A percentile compares a stretch with the other conserved stretches of the same genome.
These are phyloP conservation scores for Parnassius mnemosyne DNA, from an alignment of 2,888 invertebrate species.

Conservation along the genomic window DNA sequence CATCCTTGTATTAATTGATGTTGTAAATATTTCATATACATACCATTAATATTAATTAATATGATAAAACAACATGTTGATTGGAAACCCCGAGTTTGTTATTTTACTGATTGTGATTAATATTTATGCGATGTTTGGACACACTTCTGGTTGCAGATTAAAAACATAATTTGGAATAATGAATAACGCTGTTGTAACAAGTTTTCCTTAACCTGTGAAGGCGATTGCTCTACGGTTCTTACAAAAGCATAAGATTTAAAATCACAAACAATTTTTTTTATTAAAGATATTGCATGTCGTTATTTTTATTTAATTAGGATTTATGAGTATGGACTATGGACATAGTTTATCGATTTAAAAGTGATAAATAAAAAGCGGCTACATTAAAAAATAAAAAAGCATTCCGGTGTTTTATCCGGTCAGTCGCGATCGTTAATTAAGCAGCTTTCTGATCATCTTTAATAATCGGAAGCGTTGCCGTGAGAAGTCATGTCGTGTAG, in stretches of 20 bases:
- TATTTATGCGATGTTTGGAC: conserved; percentile 15
- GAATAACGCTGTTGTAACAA: conserved; percentile 4
- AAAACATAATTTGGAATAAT: not conserved
- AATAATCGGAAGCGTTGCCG: no score
- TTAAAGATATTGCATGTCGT: no score
- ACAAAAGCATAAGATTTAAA: no score
- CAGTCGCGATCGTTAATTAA: no score
- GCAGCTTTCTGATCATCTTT: not conserved
- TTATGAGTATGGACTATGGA: no score
- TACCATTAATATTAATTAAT: not conserved
- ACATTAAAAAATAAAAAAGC: no score
- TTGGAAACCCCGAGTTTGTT: not conserved
- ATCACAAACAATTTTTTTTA: no score
- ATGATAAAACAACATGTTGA: conserved; percentile 20
- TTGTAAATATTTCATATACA: conserved; percentile 16
- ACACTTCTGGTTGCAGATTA: conserved; percentile 13
- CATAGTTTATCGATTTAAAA: no score
- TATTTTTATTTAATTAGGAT: no score
- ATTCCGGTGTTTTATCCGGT: no score
- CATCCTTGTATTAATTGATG: not conserved
- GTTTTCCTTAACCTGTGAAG: conserved; percentile 1
- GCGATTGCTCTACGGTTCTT: not conserved
- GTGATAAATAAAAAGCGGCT: no score
- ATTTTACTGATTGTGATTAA: not conserved
- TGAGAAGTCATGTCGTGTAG: no score